Conservation (phyloP, 1,140 invertebrate species). For the Drosophila virilis region DNA sequence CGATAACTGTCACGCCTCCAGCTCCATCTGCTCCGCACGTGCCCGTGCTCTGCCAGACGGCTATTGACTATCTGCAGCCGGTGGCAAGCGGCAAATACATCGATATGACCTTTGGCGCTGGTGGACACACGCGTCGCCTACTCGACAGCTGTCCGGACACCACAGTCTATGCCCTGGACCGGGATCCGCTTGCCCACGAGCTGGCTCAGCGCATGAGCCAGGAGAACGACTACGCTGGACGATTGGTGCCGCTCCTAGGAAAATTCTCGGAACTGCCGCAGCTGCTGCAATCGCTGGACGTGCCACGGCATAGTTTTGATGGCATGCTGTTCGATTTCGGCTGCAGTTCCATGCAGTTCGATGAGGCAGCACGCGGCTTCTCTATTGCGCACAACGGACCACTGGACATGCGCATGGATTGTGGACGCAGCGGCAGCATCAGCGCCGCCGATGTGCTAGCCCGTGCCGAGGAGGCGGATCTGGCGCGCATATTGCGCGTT, state of each 20-base stretch:
- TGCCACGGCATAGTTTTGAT: constrained; percentile 90
- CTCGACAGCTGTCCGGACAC: constrained; percentile 87
- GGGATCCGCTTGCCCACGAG: constrained; percentile 92
- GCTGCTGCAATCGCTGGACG: constrained; percentile 87
- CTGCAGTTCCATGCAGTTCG: constrained; percentile 98
- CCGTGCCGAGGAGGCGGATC: constrained; percentile 90
- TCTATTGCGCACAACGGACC: constrained; percentile 92
- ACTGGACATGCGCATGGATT: constrained; percentile 98
- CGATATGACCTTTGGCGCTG: constrained; percentile 97
- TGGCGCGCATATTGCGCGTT: constrained; percentile 92
- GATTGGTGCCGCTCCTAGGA: constrained; percentile 91
- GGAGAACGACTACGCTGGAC: constrained; percentile 86
- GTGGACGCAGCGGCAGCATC: constrained; percentile 87
- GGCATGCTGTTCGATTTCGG: constrained; percentile 97
- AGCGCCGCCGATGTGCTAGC: constrained; percentile 95
- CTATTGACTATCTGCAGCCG: constrained; percentile 88
- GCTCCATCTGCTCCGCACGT: constrained; percentile 85
- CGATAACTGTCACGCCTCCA: background rate
- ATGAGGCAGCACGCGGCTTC: constrained; percentile 93
- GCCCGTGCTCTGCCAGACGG: constrained; percentile 90
- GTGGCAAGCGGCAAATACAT: constrained; percentile 87
- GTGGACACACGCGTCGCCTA: constrained; percentile 91
- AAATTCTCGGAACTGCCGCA: constrained; percentile 94
- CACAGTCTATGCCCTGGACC: constrained; percentile 92
- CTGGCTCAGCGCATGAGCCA: constrained; percentile 87